These are phyloP conservation scores for Incurvaria masculella DNA, from an alignment of 2,888 invertebrate genomes.

Conservation along the genomic window DNA sequence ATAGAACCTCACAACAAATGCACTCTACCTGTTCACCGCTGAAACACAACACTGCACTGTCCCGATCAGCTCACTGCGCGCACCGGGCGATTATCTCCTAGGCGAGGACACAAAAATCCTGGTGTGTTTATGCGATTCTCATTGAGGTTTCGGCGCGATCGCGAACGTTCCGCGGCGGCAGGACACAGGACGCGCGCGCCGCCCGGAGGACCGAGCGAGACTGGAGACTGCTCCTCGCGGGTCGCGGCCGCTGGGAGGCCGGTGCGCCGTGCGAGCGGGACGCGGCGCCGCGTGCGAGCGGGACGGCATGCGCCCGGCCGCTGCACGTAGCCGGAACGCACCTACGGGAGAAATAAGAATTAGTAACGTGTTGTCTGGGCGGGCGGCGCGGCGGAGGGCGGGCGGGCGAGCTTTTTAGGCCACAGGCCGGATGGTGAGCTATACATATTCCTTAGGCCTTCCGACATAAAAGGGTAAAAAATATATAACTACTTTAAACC, in stretches of 20 bases:
- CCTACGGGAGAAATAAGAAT: not conserved
- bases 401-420: not conserved
- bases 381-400: not conserved
- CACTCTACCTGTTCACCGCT: not conserved
- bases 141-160: not conserved
- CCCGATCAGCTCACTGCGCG: not conserved
- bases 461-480: too few species aligned
- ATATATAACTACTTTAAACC: too few species aligned
- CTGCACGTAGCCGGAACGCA: not conserved
- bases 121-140: not conserved
- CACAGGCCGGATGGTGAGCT: too few species aligned
- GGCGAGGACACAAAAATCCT: too few species aligned
- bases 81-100: not conserved
- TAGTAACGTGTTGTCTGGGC: slow-evolving; percentile 15
- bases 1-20: not conserved
- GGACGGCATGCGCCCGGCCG: not conserved
- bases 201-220: not conserved
- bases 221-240: not conserved
- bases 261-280: not conserved
- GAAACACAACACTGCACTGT: not conserved
- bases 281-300: not conserved
- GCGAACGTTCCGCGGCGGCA: not conserved
- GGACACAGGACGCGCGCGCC: not conserved
- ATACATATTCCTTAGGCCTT: too few species aligned
- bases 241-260: not conserved